Conservation (phyloP, 2,113 vertebrate species). For the Nyctibius bracteatus region DNA sequence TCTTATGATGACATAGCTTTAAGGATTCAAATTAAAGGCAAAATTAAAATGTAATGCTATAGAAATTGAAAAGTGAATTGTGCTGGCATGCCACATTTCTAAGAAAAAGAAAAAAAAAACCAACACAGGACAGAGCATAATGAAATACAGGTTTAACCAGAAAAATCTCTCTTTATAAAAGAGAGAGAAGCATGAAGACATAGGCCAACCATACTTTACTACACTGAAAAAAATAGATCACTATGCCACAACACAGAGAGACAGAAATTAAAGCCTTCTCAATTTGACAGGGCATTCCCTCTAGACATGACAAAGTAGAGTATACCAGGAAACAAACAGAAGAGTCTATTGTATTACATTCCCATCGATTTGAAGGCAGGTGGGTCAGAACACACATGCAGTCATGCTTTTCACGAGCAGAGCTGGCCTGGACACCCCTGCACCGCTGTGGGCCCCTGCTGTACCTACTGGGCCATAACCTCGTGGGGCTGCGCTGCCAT, state of each 20-base stretch:
- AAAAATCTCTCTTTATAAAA: background rate
- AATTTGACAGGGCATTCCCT: background rate
- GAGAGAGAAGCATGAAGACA: background rate
- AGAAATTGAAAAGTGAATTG: background rate
- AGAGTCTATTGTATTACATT: background rate
- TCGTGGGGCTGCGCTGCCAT: background rate
- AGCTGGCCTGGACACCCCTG: background rate
- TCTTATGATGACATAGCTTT: background rate
- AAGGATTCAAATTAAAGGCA: background rate
- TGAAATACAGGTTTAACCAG: background rate
- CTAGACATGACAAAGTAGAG: background rate
- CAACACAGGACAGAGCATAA: background rate
- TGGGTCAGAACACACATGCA: background rate
- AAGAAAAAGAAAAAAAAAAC: too few relatives aligned
- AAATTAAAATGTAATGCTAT: background rate
- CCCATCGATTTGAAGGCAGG: background rate
- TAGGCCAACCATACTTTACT: background rate
- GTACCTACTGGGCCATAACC: accelerated
- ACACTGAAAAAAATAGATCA: background rate
- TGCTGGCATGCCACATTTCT: background rate
- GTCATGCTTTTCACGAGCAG: background rate
- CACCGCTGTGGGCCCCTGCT: background rate
- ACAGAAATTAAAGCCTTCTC: background rate
- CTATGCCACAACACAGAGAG: background rate
- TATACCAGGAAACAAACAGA: background rate